Conservation (phyloP, 2,797 vertebrate genomes). For the Liasis olivaceus region DNA sequence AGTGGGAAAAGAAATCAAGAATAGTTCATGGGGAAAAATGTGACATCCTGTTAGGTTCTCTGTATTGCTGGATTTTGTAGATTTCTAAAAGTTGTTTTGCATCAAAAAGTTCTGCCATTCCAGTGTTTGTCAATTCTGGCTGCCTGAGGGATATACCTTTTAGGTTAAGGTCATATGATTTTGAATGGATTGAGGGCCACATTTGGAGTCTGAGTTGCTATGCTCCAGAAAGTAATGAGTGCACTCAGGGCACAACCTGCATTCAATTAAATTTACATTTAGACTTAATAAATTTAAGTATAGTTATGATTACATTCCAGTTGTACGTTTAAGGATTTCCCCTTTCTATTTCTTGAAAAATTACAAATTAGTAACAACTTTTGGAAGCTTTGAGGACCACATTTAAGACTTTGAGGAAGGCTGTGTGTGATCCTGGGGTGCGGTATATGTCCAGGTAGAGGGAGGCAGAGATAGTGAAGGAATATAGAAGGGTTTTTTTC, state of each 20-base stretch:
- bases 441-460: neutral
- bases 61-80: neutral
- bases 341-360: neutral
- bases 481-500: too few relatives aligned
- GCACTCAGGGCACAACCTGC: neutral
- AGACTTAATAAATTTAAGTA: neutral
- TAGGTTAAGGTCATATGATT: neutral
- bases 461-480: neutral
- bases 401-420: neutral
- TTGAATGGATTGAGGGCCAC: neutral
- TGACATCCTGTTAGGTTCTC: neutral
- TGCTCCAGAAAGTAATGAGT: neutral
- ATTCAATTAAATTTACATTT: neutral
- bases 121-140: neutral
- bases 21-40: neutral
- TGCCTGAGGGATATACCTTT: neutral
- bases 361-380: neutral
- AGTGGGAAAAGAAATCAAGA: neutral
- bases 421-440: neutral
- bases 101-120: neutral
- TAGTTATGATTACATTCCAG: neutral
- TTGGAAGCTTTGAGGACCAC: neutral
- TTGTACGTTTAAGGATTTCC: neutral
- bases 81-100: neutral
- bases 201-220: neutral